Evolutionary conservation across 2,113 vertebrate genomes (phyloP).

Genomic region (Erythrocercus mccallii): DNA sequence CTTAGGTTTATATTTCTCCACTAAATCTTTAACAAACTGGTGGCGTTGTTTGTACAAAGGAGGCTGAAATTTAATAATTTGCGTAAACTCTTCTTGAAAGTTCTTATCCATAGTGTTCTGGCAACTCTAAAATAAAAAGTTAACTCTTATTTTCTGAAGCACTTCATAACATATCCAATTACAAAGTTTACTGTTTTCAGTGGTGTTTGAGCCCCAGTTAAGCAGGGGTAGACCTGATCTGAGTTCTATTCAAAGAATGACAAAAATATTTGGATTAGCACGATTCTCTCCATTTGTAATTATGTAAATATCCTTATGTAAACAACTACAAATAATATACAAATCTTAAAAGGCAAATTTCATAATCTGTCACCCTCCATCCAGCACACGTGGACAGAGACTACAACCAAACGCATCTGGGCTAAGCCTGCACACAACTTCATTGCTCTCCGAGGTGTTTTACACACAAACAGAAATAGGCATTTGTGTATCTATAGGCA

Average conservation of each 20-base stretch:
- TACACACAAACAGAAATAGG: rapidly evolving
- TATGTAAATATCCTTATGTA: not conserved
- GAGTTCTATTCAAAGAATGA: not conserved
- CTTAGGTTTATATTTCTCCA: slow-evolving; percentile 75
- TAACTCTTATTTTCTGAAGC: not conserved
- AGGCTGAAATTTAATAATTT: slow-evolving; percentile 76
- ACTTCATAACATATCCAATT: not conserved
- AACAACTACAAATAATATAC: not conserved
- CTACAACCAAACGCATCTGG: not conserved
- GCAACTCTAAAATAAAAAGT: not conserved
- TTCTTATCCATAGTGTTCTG: slow-evolving; percentile 16
- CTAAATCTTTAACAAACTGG: slow-evolving; percentile 84
- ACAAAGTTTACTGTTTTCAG: not conserved
- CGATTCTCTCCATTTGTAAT: not conserved
- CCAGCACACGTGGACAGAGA: not conserved
- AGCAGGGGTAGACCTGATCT: not conserved
- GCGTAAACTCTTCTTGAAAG: not conserved
- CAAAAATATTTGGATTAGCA: not conserved
- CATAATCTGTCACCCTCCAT: not conserved
- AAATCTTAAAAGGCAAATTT: not conserved
- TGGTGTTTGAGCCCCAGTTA: not conserved
- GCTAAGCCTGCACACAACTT: not conserved
- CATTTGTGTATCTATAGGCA: not conserved
- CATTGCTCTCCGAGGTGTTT: not conserved
- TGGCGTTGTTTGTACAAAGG: slow-evolving; percentile 84